These are phyloP conservation scores for Nephrotoma guestfalica DNA, from an alignment of 2,888 invertebrate species.

Conservation along the genomic window DNA sequence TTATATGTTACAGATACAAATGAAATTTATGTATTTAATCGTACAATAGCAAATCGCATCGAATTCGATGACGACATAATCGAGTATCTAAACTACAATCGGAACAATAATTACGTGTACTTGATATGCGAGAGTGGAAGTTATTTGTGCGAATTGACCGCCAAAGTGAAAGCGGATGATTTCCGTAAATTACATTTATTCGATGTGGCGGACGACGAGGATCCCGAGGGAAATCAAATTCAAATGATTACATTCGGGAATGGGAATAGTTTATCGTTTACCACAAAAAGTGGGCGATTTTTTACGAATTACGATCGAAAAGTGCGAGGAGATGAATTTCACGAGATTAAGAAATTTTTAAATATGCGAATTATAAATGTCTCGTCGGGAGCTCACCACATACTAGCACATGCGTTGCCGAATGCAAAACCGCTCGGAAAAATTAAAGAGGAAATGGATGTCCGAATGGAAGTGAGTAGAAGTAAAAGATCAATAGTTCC, in stretches of 20 bases:
- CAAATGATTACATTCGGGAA: neutral
- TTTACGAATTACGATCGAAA: neutral
- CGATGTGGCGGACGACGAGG: neutral
- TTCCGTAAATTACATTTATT: neutral
- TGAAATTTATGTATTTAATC: neutral
- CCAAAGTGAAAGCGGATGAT: neutral
- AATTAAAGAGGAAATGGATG: neutral
- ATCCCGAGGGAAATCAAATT: neutral
- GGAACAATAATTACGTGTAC: neutral
- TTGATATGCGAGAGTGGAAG: neutral
- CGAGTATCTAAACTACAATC: neutral
- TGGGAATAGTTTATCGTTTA: neutral
- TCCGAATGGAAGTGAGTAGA: neutral
- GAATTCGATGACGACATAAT: neutral
- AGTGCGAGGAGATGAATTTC: neutral
- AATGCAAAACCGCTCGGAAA: neutral
- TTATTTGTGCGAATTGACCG: neutral
- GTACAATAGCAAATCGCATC: neutral
- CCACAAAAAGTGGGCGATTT: neutral
- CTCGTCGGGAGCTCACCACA: slow-evolving; percentile 6
- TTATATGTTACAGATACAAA: neutral
- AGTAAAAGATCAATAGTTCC: neutral
- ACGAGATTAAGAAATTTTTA: slow-evolving; percentile 7
- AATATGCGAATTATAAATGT: slow-evolving; percentile 5
- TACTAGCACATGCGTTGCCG: slow-evolving; percentile 6